Conservation (phyloP, 2,888 invertebrate genomes). For the Eulithis prunata region DNA sequence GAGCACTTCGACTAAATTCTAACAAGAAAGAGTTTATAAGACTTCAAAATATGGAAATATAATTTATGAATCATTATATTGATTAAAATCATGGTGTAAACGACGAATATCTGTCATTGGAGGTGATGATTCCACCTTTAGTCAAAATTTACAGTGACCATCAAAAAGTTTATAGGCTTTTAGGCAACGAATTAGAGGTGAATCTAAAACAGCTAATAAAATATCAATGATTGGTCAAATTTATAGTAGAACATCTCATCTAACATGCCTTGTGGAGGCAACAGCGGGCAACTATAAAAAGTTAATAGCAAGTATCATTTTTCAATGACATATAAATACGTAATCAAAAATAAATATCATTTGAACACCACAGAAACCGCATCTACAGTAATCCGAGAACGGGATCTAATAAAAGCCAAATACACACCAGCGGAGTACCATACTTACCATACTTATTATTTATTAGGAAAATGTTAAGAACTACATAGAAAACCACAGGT, state of each 20-base stretch:
- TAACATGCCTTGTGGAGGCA: constrained; percentile 20
- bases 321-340: constrained; percentile 58
- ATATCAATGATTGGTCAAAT: constrained; percentile 32
- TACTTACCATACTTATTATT: no score
- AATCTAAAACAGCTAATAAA: constrained; percentile 37
- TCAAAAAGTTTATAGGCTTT: constrained; percentile 27
- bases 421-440: neutral
- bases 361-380: constrained; percentile 49
- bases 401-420: constrained; percentile 29
- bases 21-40: constrained; percentile 7
- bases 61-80: constrained; percentile 23
- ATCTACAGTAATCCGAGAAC: constrained; percentile 52
- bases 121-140: constrained; percentile 26
- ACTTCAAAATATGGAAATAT: constrained; percentile 15
- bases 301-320: constrained; percentile 49
- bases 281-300: constrained; percentile 30
- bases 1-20: neutral
- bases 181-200: constrained; percentile 29
- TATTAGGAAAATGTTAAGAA: no score
- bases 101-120: constrained; percentile 27
- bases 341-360: constrained; percentile 60
- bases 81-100: constrained; percentile 29
- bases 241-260: constrained; percentile 28
- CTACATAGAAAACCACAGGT: no score
- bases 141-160: constrained; percentile 29